Percentiles rank a stretch among this genome's conserved stretches.
phyloP scores from a whole-genome alignment of 2,888 invertebrate genomes.

The Sesamia inferens region DNA sequence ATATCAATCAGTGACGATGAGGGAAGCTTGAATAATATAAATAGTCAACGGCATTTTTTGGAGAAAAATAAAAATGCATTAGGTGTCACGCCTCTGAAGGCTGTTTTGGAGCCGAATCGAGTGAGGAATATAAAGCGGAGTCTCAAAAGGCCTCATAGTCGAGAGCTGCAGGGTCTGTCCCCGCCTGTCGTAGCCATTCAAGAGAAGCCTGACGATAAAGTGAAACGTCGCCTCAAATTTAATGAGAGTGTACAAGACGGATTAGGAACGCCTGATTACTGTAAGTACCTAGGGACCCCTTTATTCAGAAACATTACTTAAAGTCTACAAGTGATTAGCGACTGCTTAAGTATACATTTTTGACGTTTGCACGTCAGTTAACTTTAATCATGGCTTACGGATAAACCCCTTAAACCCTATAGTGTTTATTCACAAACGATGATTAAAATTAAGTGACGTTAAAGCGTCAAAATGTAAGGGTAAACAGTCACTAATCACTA shows the following conservation, averaged over 20 bases:
- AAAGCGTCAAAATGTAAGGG: too few species aligned
- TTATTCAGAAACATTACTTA: too few species aligned
- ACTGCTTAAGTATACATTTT: too few species aligned
- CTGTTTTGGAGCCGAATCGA: slow-evolving; percentile 68
- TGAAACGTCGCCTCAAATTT: slow-evolving; percentile 72
- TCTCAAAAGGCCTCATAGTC: slow-evolving; percentile 82
- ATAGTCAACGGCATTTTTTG: slow-evolving; percentile 42
- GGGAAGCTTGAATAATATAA: slow-evolving; percentile 35
- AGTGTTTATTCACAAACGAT: too few species aligned
- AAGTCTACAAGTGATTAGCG: too few species aligned
- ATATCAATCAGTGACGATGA: slow-evolving; percentile 73
- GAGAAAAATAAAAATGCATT: slow-evolving; percentile 58
- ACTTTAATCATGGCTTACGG: too few species aligned
- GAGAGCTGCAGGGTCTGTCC: slow-evolving; percentile 80
- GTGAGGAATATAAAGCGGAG: slow-evolving; percentile 83
- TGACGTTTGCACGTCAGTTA: too few species aligned
- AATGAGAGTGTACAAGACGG: slow-evolving; percentile 66
- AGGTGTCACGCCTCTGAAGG: slow-evolving; percentile 71
- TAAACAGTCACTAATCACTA: too few species aligned
- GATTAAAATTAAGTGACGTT: too few species aligned
- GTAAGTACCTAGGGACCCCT: slow-evolving; percentile 69
- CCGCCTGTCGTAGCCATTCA: slow-evolving; percentile 59
- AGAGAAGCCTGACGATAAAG: slow-evolving; percentile 70
- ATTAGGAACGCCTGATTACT: slow-evolving; percentile 70
- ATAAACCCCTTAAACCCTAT: too few species aligned